A percentile compares a stretch with the other conserved stretches of the same genome.
These are phyloP conservation scores for Octomys mimax DNA, from an alignment of 2,797 vertebrate species.

Conservation along the genomic window DNA sequence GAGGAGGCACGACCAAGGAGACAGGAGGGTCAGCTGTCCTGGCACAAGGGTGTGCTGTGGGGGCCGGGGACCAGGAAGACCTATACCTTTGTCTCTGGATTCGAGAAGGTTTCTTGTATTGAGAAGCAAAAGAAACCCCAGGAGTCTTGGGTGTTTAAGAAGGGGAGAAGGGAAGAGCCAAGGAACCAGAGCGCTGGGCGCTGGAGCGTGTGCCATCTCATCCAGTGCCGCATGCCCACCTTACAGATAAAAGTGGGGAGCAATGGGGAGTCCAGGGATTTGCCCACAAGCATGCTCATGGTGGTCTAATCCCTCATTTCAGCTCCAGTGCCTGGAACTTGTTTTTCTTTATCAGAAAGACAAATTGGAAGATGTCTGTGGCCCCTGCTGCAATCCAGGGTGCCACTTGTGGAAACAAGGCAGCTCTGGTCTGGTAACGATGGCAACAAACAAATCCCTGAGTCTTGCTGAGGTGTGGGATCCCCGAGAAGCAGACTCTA, in stretches of 20 bases:
- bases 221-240: not conserved
- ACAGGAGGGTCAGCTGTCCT: not conserved
- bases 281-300: not conserved
- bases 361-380: not conserved
- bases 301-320: not conserved
- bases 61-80: too few relatives aligned
- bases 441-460: not conserved
- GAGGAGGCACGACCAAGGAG: not conserved
- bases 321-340: not conserved
- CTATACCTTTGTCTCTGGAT: not conserved
- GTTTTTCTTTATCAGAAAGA: not conserved
- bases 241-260: not conserved
- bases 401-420: not conserved
- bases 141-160: not conserved
- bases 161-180: not conserved
- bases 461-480: slow-evolving; percentile 16
- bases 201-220: rapidly evolving
- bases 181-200: not conserved
- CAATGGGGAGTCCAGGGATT: not conserved
- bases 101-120: not conserved
- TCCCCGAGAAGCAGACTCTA: not conserved
- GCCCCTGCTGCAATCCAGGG: not conserved
- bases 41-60: rapidly evolving
- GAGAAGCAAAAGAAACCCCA: not conserved
- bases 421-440: not conserved